Base-by-base conservation (phyloP, 2,888 invertebrate genomes). In the Mythimna lalbum region DNA sequence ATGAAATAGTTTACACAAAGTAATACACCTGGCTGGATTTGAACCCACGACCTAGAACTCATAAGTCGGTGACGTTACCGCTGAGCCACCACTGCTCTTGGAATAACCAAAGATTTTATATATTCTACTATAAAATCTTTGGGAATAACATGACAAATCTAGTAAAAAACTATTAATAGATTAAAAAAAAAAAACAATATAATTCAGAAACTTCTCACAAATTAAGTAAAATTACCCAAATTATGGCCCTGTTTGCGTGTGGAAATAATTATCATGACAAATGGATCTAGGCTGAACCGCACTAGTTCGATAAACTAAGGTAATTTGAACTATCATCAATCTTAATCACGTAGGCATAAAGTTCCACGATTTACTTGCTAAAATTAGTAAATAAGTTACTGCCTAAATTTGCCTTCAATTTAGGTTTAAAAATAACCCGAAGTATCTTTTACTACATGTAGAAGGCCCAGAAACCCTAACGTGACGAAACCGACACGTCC, bases 201-300 rank as follows among this genome's bases (percentile, higher is more conserved):
- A 39, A 27, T 59, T 61, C 49, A 65, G 43, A 59, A 81, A 73
- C 55, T 70, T 63, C 27, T 53, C 33, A 53, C 36, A 65, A 78
- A 73, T 57, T 9, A 69, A 73, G 69, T 78, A 57, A 82, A 87
- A 82, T 82, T 81, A 69, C 55, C 67, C 68, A 57, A 73, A 72
- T 43, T 62, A 60, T 71, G 63, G 66, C 72, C 60, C 72, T 61
- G 65, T 69, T 80, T 78, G 84, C 85, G 81, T 86, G 85, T 76
- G 53, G 69, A 76, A 75, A 78, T 76, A 77, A 81, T 79, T 77
- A 74, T 77, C 77, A 69, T 81, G 77, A 79, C 64, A 79, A 75
- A 80, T 74, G 76, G 76, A 81, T 79, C 83, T 74, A 76, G 65
- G 68, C 73, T 59, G 49, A 70, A 31, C 57, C 33, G 61, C 63